Base-by-base conservation (phyloP, 2,797 vertebrate species). In the Lepus oiostolus region DNA sequence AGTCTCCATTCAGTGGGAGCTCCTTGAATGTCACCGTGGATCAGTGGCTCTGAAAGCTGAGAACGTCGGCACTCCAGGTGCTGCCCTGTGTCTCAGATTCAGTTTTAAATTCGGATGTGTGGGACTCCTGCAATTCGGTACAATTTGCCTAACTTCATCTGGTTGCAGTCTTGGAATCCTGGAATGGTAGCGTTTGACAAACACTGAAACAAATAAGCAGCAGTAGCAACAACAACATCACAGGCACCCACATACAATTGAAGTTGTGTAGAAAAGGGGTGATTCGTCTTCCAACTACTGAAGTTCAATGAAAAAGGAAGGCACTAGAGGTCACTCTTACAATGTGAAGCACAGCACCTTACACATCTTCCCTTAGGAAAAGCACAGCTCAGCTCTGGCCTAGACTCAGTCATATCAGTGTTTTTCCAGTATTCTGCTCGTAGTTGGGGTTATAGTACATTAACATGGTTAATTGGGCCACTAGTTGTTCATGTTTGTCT, bases 251-350 rank as follows among this genome's bases (percentile, higher is more conserved):
- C 54, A 83, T 35, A 52, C 67, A 63, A 62, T n/a, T 28, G 74
- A 90, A 97, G 95, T 97, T 97, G 63, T 93, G 42, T 74, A 30
- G 93, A n/a, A 81, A 89, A 94, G 85, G 42, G 97, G 90, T 85
- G 11, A 70, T 96, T 88, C 72, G 93, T 93, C 92, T 86, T 67
- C 92, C 84, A 82, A 60, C 92, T 96, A 62, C 90, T 35, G 38
- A 96, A 95, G 80, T 96, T 96, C 81, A 96, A 86, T 16, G 30
- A 92, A 94, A 65, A 93, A 95, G 85, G 89, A 96, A 97, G 97
- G 98, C 98, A 97, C 98, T 98, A 99, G 98, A 98, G 98, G 98
- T 98, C 98, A 98, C 98, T 98, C 97, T 98, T 97, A 98, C 97
- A 97, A 95, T 98, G 97, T 94, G 93, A 83, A 96, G 98, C 95